Base-by-base conservation (phyloP, 2,888 invertebrate species). In the Cantharis rufa region DNA sequence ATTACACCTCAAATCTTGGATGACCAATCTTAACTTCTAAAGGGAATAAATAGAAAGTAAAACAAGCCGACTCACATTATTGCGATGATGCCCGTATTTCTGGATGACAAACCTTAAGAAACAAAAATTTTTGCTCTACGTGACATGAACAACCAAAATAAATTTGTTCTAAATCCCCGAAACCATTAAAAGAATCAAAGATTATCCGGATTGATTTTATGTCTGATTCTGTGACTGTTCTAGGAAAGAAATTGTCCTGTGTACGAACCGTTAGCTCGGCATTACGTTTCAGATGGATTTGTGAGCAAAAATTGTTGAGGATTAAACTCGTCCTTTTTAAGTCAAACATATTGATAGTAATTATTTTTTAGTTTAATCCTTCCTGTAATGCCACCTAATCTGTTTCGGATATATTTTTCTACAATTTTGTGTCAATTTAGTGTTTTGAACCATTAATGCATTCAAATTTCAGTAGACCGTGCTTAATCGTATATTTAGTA, bases 141-240 rank as follows among this genome's bases (percentile, higher is more conserved):
- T 32, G 64, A 66, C 66, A 28, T 74, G 71, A 71, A 70, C 78
- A 77, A 74, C 69, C 74, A 69, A 72, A 80, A 74, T 72, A 79
- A 80, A 80, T 79, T 79, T 74, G 68, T 63, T 75, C 75, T 74
- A 79, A 79, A 77, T 81, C 83, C 83, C 78, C 81, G 84, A 85
- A 85, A 84, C 85, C 84, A 85, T 86, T 86, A 85, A 85, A 85
- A 83, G 85, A 85, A 86, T 85, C 85, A 84, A 82, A 85, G 86
- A 86, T 86, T 86, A 86, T 86, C 86, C 84, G 82, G 84, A 86
- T 86, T 81, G 86, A 86, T 86, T 86, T 85, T 84, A 81, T 80
- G 85, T 85, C 84, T 82, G 83, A 85, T 84, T 84, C 83, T 81
- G 83, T 84, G 84, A 83, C 81, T 74, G 78, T 74, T 70, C 28